These are phyloP conservation scores for Drosophila suboccidentalis DNA, from an alignment of 2,888 invertebrate genomes.

Conservation along the genomic window DNA sequence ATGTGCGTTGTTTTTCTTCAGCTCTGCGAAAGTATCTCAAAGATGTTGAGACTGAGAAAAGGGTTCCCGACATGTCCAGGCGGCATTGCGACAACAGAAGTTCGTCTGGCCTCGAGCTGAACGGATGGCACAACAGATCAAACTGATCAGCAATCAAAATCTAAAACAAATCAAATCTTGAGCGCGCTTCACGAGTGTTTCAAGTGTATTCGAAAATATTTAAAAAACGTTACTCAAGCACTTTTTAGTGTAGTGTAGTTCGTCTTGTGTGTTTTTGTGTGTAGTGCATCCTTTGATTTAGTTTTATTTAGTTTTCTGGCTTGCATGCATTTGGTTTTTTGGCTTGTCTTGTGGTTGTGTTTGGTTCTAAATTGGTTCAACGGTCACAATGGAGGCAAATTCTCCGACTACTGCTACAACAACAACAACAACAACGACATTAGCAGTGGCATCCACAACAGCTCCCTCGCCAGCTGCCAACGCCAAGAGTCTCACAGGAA, in stretches of 20 bases:
- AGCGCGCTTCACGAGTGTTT: slow-evolving; percentile 48
- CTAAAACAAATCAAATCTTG: slow-evolving; percentile 17
- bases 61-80: slow-evolving; percentile 78
- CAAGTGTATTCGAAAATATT: background rate
- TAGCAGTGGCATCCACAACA: slow-evolving; percentile 24
- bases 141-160: slow-evolving; percentile 10
- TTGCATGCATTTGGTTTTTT: slow-evolving; percentile 70
- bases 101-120: slow-evolving; percentile 85
- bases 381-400: slow-evolving; percentile 55
- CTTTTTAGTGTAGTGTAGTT: slow-evolving; percentile 30
- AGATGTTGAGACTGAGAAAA: slow-evolving; percentile 59
- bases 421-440: too few relatives aligned
- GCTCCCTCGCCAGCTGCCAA: slow-evolving; percentile 39
- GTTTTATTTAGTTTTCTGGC: slow-evolving; percentile 18
- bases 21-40: slow-evolving; percentile 52
- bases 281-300: slow-evolving; percentile 28
- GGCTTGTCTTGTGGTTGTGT: slow-evolving; percentile 60
- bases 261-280: slow-evolving; percentile 18
- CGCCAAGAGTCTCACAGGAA: slow-evolving; percentile 60
- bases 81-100: slow-evolving; percentile 82
- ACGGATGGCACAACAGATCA: slow-evolving; percentile 71
- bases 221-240: slow-evolving; percentile 7
- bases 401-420: slow-evolving; percentile 54
- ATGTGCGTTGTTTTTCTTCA: slow-evolving; percentile 56
- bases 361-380: slow-evolving; percentile 38